Conservation (phyloP, 2,888 invertebrate genomes). For the Alviniconcha strummeri region DNA sequence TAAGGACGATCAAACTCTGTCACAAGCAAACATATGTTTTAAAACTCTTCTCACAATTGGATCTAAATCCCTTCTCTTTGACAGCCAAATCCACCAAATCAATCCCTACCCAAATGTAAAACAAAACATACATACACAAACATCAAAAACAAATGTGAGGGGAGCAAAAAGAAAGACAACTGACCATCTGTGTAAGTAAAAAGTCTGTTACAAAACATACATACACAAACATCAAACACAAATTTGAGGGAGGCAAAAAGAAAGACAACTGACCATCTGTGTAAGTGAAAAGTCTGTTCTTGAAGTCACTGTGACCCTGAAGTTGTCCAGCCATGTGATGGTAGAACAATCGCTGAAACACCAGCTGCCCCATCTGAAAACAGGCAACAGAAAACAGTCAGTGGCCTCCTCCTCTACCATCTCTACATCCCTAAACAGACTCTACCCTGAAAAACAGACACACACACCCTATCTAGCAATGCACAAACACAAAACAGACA, state of each 20-base stretch:
- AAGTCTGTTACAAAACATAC: constrained; percentile 53
- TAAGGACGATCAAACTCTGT: too few species aligned
- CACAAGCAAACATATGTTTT: too few species aligned
- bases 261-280: constrained; percentile 65
- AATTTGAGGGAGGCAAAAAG: background rate
- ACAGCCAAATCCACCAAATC: too few species aligned
- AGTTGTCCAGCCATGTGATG: constrained; percentile 73
- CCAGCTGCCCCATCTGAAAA: constrained; percentile 69
- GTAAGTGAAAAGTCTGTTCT: constrained; percentile 70
- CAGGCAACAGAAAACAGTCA: constrained; percentile 13
- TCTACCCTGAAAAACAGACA: background rate
- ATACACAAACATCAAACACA: too few species aligned
- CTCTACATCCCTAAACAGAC: background rate
- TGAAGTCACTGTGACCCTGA: constrained; percentile 68
- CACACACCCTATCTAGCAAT: background rate
- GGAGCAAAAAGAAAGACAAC: constrained; percentile 29
- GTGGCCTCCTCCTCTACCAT: background rate
- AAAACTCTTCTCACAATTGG: too few species aligned
- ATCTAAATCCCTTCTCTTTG: too few species aligned
- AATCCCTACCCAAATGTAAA: too few species aligned
- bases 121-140: too few species aligned
- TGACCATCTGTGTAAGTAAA: constrained; percentile 71
- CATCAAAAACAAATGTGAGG: too few species aligned
- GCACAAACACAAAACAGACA: too few species aligned
- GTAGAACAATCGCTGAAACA: constrained; percentile 71